These are phyloP conservation scores for Leucania comma DNA, from an alignment of 2,888 invertebrate genomes.

Conservation along the genomic window DNA sequence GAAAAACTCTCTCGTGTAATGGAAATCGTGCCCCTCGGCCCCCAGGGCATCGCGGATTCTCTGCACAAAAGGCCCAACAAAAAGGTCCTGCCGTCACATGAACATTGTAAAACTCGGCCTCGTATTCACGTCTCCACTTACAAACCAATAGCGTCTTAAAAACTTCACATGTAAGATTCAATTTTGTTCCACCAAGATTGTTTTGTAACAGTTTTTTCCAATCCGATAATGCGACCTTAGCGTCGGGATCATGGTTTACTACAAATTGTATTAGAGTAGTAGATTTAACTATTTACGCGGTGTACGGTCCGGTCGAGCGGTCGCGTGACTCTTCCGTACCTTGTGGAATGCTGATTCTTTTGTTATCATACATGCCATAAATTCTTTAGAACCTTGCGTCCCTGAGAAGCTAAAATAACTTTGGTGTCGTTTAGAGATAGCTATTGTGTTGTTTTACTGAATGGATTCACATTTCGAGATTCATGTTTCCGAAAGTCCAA, in stretches of 20 bases:
- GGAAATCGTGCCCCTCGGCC: conserved; percentile 87
- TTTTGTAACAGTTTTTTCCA: conserved; percentile 89
- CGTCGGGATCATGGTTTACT: conserved; percentile 90
- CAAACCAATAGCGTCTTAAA: conserved; percentile 79
- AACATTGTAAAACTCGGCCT: conserved; percentile 89
- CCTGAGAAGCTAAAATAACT: conserved; percentile 27
- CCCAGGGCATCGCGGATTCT: conserved; percentile 87
- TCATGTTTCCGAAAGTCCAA: conserved; percentile 33
- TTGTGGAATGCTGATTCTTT: conserved; percentile 64
- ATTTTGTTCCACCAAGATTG: conserved; percentile 72
- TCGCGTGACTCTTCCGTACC: conserved; percentile 63
- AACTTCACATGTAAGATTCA: conserved; percentile 69
- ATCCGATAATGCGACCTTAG: conserved; percentile 90
- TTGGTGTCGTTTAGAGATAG: conserved; percentile 2
- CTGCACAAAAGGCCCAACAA: conserved; percentile 89
- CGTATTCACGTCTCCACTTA: conserved; percentile 76
- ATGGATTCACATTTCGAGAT: conserved; percentile 23
- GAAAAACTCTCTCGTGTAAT: conserved; percentile 88
- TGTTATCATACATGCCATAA: conserved; percentile 56
- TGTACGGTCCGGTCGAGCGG: conserved; percentile 67
- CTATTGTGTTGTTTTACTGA: conserved; percentile 16
- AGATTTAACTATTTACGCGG: conserved; percentile 89
- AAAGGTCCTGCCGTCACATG: conserved; percentile 90
- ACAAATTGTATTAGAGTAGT: conserved; percentile 91
- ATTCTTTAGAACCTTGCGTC: conserved; percentile 44